Evolutionary conservation across 2,797 vertebrate species (phyloP).

Genomic region (Ambastaia sidthimunki): DNA sequence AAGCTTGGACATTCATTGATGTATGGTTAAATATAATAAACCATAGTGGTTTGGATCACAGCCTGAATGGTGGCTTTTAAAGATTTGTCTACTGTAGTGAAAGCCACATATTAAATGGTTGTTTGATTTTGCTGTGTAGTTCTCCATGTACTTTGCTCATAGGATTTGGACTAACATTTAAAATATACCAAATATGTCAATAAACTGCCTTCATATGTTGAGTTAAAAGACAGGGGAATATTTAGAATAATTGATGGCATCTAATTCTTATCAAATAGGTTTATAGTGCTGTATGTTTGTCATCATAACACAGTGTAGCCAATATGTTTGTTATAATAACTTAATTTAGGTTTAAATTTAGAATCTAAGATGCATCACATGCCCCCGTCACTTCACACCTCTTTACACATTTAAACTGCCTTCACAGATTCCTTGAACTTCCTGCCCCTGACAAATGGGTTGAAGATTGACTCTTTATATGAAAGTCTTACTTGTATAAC

Average conservation of each 20-base stretch:
- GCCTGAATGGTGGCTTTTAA: background rate
- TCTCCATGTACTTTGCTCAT: background rate
- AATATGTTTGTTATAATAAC: slow-evolving; percentile 6
- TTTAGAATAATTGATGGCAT: background rate
- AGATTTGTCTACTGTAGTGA: background rate
- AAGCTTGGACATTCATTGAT: background rate
- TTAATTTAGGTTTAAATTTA: background rate
- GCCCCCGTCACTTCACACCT: slow-evolving; percentile 27
- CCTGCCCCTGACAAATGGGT: slow-evolving; percentile 19
- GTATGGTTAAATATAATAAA: too few relatives aligned
- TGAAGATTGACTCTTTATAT: slow-evolving; percentile 40
- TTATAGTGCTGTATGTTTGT: background rate
- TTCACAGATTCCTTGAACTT: slow-evolving; percentile 11
- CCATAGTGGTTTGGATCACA: background rate
- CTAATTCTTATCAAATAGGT: background rate
- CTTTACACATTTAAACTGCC: slow-evolving; percentile 25
- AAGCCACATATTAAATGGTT: background rate
- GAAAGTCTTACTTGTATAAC: slow-evolving; percentile 3
- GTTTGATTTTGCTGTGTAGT: background rate
- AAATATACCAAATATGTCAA: background rate
- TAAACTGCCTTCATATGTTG: background rate
- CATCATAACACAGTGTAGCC: background rate
- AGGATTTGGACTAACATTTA: background rate
- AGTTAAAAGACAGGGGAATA: background rate
- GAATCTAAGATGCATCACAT: background rate